phyloP scores from a whole-genome alignment of 1,140 invertebrate genomes.

The Pseudachorutes palmiensis region DNA sequence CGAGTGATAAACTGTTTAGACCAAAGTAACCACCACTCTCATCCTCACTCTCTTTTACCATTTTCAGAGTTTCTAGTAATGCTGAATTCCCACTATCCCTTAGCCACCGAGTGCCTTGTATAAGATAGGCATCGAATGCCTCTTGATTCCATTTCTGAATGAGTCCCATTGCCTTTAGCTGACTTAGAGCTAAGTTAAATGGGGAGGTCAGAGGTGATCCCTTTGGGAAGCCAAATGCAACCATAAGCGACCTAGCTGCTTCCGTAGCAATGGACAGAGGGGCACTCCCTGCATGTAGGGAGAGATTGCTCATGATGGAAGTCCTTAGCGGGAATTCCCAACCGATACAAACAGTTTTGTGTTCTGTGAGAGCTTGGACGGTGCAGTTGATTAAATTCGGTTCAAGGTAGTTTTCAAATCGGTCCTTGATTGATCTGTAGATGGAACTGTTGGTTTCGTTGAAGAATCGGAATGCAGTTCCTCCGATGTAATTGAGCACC shows the following conservation, averaged over 20 bases:
- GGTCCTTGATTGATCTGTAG: not conserved
- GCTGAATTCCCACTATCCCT: no score
- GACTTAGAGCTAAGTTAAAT: not conserved
- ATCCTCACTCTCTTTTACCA: no score
- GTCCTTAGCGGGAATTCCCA: conserved; percentile 10
- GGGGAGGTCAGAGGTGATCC: conserved; percentile 2
- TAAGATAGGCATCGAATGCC: no score
- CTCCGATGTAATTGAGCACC: conserved; percentile 6
- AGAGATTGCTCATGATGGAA: conserved; percentile 6
- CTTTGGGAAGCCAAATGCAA: conserved; percentile 13
- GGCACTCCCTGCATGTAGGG: no score
- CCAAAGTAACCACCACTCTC: no score
- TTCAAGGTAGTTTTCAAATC: not conserved
- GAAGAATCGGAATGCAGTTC: conserved; percentile 9
- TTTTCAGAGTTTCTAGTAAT: no score
- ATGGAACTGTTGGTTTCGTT: not conserved
- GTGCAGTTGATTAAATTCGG: not conserved
- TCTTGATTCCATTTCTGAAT: not conserved
- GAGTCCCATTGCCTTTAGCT: not conserved
- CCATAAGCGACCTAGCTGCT: not conserved
- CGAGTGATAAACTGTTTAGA: no score
- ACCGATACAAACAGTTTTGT: conserved; percentile 12
- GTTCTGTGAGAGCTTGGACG: not conserved
- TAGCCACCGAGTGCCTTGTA: no score
- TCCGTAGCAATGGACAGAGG: not conserved